Conservation (phyloP, 2,888 invertebrate species). For the Drosophila setosimentum region DNA sequence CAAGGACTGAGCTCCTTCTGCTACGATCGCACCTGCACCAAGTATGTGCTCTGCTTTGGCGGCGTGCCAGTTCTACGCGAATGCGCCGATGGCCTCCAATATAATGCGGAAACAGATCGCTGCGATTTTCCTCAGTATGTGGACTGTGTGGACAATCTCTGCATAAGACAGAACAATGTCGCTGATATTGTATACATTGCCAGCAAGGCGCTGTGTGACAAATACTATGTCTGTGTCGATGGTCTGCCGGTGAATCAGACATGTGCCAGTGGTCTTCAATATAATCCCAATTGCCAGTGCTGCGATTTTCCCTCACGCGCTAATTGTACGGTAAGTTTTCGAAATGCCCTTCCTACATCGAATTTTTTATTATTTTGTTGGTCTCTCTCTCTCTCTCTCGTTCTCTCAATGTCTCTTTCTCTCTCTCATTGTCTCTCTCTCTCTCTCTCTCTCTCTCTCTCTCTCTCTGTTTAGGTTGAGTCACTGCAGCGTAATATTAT, state of each 20-base stretch:
- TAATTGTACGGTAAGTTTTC: conserved; percentile 73
- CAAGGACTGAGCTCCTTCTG: conserved; percentile 64
- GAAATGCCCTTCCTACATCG: neutral
- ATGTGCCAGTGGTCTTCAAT: conserved; percentile 77
- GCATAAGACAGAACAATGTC: conserved; percentile 72
- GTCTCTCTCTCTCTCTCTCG: neutral
- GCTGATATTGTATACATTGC: conserved; percentile 68
- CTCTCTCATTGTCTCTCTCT: too few relatives aligned
- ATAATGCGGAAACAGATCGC: conserved; percentile 79
- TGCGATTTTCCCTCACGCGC: conserved; percentile 79
- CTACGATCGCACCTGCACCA: conserved; percentile 82
- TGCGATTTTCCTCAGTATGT: conserved; percentile 82
- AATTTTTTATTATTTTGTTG: neutral
- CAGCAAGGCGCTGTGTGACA: conserved; percentile 74
- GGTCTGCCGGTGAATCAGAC: conserved; percentile 66
- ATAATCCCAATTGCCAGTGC: conserved; percentile 60
- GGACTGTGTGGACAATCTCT: conserved; percentile 81
- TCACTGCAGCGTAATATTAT: conserved; percentile 72
- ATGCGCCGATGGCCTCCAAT: conserved; percentile 80
- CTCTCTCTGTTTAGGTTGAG: conserved; percentile 59
- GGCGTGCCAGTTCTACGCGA: conserved; percentile 68
- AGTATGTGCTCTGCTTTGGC: conserved; percentile 79
- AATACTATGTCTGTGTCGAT: conserved; percentile 80
- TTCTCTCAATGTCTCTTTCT: too few relatives aligned
- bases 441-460: neutral